Base-by-base conservation (phyloP, 1,140 invertebrate genomes). In the Pachypeltis micranthus region DNA sequence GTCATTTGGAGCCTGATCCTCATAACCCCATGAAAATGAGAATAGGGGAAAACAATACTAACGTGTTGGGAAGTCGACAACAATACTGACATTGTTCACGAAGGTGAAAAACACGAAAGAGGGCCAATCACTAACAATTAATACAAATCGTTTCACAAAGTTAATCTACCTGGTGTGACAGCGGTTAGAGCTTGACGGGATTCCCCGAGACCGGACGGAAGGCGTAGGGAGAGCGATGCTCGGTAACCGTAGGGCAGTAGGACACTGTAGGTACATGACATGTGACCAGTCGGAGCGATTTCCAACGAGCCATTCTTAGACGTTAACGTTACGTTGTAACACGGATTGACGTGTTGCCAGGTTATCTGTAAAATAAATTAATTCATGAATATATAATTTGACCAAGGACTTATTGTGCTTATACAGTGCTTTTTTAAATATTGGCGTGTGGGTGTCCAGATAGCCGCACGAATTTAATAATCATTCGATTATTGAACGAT, bases 161-260 rank as follows among this genome's bases (percentile, higher is more conserved):
- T n/a, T n/a, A n/a, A n/a, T n/a, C n/a, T n/a, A n/a, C n/a, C n/a
- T 10, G 31, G 31, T 7, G 16, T 10, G 12, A 21, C 47, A 4
- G 47, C 47, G 10, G 47, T 14, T 7, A 51, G 47, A 4, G 47
- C 47, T 16, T 10, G 47, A 10, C 25, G 2, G 23, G n/a, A 26
- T 39, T 4, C 14, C 26, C 0, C 28, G 21, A 28, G 55, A 14
- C 31, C 29, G 4, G 56, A 29, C 26, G 62, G 58, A 2, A 63
- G 44, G 16, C 21, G 26, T 4, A 65, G 62, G 26, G 39, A 51
- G 39, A 68, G 12, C 2, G 63, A 58, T 1, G 83, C 77, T 31
- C 78, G 69, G 70, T 83, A 80, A 1, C 83, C 83, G 69, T 82
- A 83, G 0, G 83, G 82, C 57, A 84, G 69, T 63, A 81, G 79